Conservation (phyloP, 2,888 invertebrate species). For the Caenorhabditis afra region DNA sequence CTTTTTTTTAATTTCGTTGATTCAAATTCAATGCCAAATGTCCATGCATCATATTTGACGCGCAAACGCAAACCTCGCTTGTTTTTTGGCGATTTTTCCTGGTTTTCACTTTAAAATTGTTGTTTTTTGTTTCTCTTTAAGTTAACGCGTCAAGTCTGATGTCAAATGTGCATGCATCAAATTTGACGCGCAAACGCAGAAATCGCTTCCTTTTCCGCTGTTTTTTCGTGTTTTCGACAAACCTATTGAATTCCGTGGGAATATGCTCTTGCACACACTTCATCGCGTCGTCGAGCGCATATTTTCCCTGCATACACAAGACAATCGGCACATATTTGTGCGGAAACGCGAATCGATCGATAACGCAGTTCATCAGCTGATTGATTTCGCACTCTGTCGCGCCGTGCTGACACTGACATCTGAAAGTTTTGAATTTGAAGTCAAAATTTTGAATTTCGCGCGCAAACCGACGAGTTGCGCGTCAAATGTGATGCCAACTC, state of each 20-base stretch:
- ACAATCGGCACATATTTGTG: conserved; percentile 72
- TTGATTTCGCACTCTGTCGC: conserved; percentile 77
- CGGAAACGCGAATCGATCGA: conserved; percentile 72
- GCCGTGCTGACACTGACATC: conserved; percentile 80
- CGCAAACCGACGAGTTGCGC: too few species aligned
- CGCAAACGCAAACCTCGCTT: too few species aligned
- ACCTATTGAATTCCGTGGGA: conserved; percentile 50
- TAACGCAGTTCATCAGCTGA: conserved; percentile 80
- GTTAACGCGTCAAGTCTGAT: too few species aligned
- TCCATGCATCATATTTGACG: too few species aligned
- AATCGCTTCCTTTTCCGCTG: not conserved
- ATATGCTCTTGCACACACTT: conserved; percentile 62
- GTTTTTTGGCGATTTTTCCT: too few species aligned
- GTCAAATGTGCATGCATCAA: not conserved
- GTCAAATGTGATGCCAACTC: conserved; percentile 14
- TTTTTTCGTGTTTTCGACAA: not conserved
- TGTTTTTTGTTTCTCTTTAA: too few species aligned
- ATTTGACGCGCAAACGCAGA: not conserved
- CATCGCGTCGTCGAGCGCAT: conserved; percentile 68
- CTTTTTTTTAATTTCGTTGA: too few species aligned
- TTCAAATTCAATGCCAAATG: too few species aligned
- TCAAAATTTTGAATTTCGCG: not conserved
- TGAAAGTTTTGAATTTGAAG: conserved; percentile 44
- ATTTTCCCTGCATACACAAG: conserved; percentile 70
- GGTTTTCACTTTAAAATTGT: too few species aligned